phyloP scores from a whole-genome alignment of 1,140 invertebrate species.

The Kradibia gibbosae region DNA sequence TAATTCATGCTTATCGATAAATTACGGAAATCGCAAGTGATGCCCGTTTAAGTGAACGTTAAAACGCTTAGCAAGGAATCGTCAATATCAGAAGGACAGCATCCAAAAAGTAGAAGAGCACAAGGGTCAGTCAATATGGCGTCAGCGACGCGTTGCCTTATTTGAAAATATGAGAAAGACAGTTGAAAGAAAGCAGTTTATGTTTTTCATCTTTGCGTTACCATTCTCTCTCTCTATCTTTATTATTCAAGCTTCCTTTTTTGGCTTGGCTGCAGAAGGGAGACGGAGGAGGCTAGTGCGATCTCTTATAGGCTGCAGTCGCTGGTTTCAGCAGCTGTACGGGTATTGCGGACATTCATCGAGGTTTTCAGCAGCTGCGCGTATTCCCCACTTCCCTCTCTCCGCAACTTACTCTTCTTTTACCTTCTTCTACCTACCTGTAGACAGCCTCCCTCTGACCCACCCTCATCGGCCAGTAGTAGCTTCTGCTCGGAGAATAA shows the following conservation, averaged over 20 bases:
- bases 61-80: no score
- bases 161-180: neutral
- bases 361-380: slow-evolving; percentile 10
- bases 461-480: no score
- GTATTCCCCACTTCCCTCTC: slow-evolving; percentile 1
- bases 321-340: slow-evolving; percentile 27
- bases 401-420: neutral
- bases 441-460: neutral
- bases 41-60: no score
- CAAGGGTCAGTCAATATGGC: no score
- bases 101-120: neutral
- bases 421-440: neutral
- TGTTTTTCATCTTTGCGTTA: slow-evolving; percentile 13
- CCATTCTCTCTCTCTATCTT: neutral
- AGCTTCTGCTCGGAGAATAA: no score
- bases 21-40: no score
- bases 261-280: neutral
- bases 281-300: no score
- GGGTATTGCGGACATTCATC: neutral
- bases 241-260: neutral
- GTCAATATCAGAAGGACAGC: no score
- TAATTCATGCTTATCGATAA: no score
- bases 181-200: neutral
- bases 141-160: neutral
- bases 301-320: slow-evolving; percentile 13